Base-by-base conservation (phyloP, 2,113 vertebrate genomes). In the Rynchops niger region DNA sequence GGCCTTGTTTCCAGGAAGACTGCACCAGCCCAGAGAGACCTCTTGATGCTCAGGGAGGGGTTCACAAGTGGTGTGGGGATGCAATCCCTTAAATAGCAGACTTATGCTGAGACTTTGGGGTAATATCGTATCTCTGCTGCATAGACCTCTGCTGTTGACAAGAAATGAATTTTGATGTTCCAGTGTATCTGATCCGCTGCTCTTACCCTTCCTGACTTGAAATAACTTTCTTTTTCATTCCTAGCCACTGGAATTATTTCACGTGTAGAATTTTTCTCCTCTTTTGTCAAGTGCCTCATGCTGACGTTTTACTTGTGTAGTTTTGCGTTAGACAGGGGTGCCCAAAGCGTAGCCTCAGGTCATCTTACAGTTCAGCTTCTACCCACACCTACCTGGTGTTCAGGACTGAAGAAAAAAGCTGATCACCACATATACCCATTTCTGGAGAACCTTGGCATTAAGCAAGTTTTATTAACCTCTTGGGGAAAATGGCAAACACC, bases 1-100 rank as follows among this genome's bases (percentile, higher is more conserved):
- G 96, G 93, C 91, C 95, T 93, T 97, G 90, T 97, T 98, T 98
- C 97, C 90, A 98, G 95, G 93, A 97, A 95, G 92, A 97, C 88
- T n/a, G 53, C 88, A 50, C 89, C 95, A 96, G 80, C 94, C 82
- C 77, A 74, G 59, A 40, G 70, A 83, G 38, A 95, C 83, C 78
- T 82, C 82, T 93, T 82, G 88, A 87, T 96, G 67, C 78, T 94
- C 80, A 95, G 86, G 87, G 94, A 97, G 94, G 92, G 82, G 82
- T 93, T 83, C 47, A 86, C 89, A 94, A 95, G 47, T 93, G 93
- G 76, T 96, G 77, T 88, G 86, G 90, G 89, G 85, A 95, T 93
- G 80, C 89, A 71, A 82, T 71, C 58, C 70, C 62, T 94, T 93
- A 89, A 95, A 56, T 78, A 95, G 82, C 94, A 95, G 62, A 86